Base-by-base conservation (phyloP, 1,140 invertebrate genomes). In the Drosophila fuyamai region DNA sequence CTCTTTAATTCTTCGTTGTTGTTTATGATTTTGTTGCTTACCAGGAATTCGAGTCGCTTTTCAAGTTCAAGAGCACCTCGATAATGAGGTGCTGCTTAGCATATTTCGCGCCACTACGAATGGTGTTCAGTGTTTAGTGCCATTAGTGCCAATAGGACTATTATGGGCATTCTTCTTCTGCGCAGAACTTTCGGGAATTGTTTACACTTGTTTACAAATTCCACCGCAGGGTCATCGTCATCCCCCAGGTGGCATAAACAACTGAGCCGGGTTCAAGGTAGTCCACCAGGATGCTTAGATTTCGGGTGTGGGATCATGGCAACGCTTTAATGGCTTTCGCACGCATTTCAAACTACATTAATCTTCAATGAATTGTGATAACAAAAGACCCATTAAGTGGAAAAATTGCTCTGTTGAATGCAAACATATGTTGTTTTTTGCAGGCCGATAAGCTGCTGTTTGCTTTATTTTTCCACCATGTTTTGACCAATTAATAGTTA, bases 61-160 rank as follows among this genome's bases (percentile, higher is more conserved):
- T 85, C 81, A 85, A 85, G 81, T 85, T 85, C 81, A 85, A 85
- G 81, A 85, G 67, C 81, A 78, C 38, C 63, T 47, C 29, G 54
- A 57, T 23, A 59, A 57, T 40, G 62, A 23, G 40, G 7, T 62
- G 36, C 16, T 71, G 38, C 38, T 72, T 72, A 50, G 66, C 66
- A 72, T 71, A 71, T 71, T 71, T 50, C 13, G 48, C n/a, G 14
- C 44, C 61, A 38, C n/a, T 5, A 14, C 14, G 38, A 29, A 23
- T 18, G 55, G 14, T 13, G 57, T 36, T 48, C 18, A 32, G 44
- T 43, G 5, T 14, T 46, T 16, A 36, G 44, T 14, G 36, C 16
- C 35, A 56, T 48, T 61, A 70, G 58, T 61, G 71, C 72, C 2
- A 32, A 7, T 32, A 32, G 29, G 29, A 32, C 29, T 50, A 58